Evolutionary conservation across 2,113 vertebrate genomes (phyloP).

Genomic region (Sander lucioperca): DNA sequence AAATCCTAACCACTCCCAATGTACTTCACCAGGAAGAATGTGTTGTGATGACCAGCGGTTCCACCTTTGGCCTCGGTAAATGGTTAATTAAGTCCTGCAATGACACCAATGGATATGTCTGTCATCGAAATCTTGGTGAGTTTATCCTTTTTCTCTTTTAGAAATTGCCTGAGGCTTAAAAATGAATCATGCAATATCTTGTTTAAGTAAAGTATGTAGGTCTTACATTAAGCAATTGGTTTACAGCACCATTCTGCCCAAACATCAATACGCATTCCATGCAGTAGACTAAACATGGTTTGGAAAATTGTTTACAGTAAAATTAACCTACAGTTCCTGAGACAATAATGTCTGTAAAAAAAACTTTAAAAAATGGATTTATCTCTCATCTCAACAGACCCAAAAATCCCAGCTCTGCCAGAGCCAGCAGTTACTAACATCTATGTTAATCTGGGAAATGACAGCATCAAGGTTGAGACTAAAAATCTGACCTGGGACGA

Average conservation of each 20-base stretch:
- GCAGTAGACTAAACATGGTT: background rate
- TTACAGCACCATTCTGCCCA: background rate
- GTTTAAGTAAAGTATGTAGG: background rate
- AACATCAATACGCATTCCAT: background rate
- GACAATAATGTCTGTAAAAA: background rate
- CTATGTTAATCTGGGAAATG: constrained; percentile 82
- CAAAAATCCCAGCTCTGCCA: constrained; percentile 52
- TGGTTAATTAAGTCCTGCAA: constrained; percentile 88
- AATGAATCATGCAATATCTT: background rate
- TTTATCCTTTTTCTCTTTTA: constrained; percentile 9
- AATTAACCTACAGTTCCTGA: background rate
- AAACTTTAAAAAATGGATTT: background rate
- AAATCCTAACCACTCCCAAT: background rate
- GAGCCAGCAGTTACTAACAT: constrained; percentile 64
- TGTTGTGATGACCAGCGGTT: constrained; percentile 81
- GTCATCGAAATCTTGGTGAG: constrained; percentile 86
- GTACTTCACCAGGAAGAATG: constrained; percentile 84
- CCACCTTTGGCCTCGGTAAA: constrained; percentile 78
- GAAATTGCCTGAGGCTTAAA: background rate
- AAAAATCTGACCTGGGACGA: constrained; percentile 88
- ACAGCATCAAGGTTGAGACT: constrained; percentile 85
- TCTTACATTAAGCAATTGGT: background rate
- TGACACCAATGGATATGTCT: constrained; percentile 86
- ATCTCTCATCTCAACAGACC: constrained; percentile 77
- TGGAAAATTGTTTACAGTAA: background rate